Base-by-base conservation (phyloP, 2,797 vertebrate species). In the Phaenicophaeus curvirostris region DNA sequence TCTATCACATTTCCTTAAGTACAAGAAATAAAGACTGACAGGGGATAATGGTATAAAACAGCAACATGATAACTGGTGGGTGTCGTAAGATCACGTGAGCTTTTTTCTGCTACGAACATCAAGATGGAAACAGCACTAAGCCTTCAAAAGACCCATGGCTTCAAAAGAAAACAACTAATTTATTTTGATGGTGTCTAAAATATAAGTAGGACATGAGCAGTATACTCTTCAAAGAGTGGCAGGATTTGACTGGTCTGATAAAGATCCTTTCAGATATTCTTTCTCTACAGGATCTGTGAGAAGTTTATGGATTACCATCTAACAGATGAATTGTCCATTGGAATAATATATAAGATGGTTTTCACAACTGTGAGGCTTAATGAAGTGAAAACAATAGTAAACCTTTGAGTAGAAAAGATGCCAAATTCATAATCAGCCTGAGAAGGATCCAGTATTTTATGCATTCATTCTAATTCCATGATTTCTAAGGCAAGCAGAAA, bases 161-260 rank as follows among this genome's bases (percentile, higher is more conserved):
- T 96, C 54, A 91, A 87, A 96, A 85, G 58, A 67, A 89, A 33
- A 66, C 4, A 77, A 39, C 25, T 89, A 79, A 84, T 93, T 89
- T 95, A 95, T 93, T 94, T 75, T 87, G 54, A 68, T 75, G 91
- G 25, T 85, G 44, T 92, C 65, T 86, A 71, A 78, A 69, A 94
- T 59, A 17, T 87, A 66, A 75, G 78, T 84, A 83, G 73, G 80
- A 75, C 82, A 53, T 42, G 27, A 82, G 33, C 54, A 35, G 25
- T 51, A 11, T 53, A n/a, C 53, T 95, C 88, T 79, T 93, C 72
- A 91, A 85, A 93, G 50, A 79, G 27, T 86, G 89, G 25, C 21
- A 81, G 53, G 30, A n/a, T 89, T 89, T 76, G 42, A 72, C 81
- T 93, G 42, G 54, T 65, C 72, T 51, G 17, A 51, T 95, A 59